Percentiles rank a stretch among this genome's conserved stretches.
Conservation (phyloP, 37 sponge, comb jelly and placozoan species). For the Beroe forskalii region DNA sequence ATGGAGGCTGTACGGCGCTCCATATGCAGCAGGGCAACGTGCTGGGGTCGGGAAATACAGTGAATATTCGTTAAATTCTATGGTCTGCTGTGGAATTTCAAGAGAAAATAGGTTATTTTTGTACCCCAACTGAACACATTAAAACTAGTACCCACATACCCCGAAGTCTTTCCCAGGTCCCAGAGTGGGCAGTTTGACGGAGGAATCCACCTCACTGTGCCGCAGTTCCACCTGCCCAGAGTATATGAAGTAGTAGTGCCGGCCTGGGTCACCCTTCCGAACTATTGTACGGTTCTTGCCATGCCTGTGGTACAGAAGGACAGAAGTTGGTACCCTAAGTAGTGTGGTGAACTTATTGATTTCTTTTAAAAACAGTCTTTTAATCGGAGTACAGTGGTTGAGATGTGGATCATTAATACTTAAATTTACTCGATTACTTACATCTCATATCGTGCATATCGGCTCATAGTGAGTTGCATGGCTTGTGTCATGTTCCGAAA, state of each 20-base stretch:
- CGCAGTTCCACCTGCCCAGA: conserved; percentile 44
- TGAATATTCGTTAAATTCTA: no score
- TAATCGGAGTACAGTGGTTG: no score
- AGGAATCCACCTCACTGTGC: not conserved
- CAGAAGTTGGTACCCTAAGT: no score
- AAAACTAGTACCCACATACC: no score
- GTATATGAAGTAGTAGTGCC: conserved; percentile 55
- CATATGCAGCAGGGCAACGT: conserved; percentile 62
- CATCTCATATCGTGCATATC: conserved; percentile 62
- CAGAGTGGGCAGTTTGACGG: not conserved
- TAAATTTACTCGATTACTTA: no score
- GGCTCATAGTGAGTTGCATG: conserved; percentile 37
- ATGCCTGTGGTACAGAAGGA: conserved; percentile 1
- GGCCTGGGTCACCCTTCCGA: conserved; percentile 28
- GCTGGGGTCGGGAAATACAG: conserved; percentile 32
- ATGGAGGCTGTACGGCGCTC: conserved; percentile 16
- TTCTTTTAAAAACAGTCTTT: no score
- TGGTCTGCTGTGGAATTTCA: no score
- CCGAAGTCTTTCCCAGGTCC: conserved; percentile 43
- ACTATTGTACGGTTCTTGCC: conserved; percentile 55
- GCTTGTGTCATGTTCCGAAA: conserved; percentile 37
- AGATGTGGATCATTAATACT: no score
- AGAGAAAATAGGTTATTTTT: no score
- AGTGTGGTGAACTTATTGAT: no score
- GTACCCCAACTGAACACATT: no score